These are phyloP conservation scores for Opisthograptis luteolata DNA, from an alignment of 2,888 invertebrate genomes.

Conservation along the genomic window DNA sequence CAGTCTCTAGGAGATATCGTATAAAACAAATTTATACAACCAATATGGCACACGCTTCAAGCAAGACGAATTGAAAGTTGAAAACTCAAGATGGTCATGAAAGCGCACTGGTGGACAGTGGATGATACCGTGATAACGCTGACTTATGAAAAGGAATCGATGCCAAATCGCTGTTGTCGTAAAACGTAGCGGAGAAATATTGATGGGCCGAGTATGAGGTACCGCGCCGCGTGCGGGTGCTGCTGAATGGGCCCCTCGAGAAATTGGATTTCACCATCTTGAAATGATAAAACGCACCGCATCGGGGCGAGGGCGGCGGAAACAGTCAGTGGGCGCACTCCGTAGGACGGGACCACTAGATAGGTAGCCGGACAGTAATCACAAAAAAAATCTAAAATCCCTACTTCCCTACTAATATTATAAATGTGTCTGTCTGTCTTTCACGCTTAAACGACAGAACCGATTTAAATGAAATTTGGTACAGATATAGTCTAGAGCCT, in stretches of 20 bases:
- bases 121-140: slow-evolving; percentile 7
- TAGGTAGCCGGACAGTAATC: neutral
- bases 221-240: slow-evolving; percentile 37
- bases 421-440: too few relatives aligned
- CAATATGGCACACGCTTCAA: too few relatives aligned
- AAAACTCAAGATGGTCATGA: too few relatives aligned
- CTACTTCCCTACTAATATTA: too few relatives aligned
- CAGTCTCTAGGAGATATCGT: neutral
- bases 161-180: slow-evolving; percentile 32
- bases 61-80: too few relatives aligned
- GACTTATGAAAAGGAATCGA: slow-evolving; percentile 43
- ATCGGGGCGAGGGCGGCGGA: neutral
- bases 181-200: slow-evolving; percentile 39
- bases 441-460: too few relatives aligned
- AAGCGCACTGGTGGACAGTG: too few relatives aligned
- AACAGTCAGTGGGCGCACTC: neutral
- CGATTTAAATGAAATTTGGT: too few relatives aligned
- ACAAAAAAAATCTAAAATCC: too few relatives aligned
- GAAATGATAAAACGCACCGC: slow-evolving; percentile 37
- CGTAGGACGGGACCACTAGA: neutral
- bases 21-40: too few relatives aligned
- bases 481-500: too few relatives aligned
- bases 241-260: slow-evolving; percentile 52
- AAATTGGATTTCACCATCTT: slow-evolving; percentile 49
- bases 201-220: slow-evolving; percentile 42